These are phyloP conservation scores for Amphiura filiformis DNA, from an alignment of 35 echinoderm and acorn worm species.

Conservation along the genomic window DNA sequence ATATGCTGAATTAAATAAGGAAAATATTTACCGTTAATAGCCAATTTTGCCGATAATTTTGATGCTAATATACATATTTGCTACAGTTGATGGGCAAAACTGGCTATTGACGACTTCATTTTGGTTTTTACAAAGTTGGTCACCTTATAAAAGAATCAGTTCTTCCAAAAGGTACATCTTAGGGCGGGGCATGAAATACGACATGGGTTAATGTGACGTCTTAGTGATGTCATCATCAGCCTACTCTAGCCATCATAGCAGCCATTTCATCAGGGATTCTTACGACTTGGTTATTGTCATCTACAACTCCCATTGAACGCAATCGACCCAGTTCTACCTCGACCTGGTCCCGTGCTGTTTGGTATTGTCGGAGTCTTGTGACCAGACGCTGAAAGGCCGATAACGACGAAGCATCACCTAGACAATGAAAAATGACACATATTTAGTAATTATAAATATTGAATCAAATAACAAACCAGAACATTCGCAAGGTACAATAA, in stretches of 20 bases:
- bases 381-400: conserved; percentile 30
- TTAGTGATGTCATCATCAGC: neutral
- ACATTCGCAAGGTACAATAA: too few species aligned
- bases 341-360: neutral
- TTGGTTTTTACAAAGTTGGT: too few species aligned
- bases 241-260: neutral
- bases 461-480: too few species aligned
- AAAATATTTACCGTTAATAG: too few species aligned
- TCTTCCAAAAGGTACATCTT: neutral
- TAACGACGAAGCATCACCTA: conserved; percentile 8
- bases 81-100: neutral
- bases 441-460: too few species aligned
- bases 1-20: too few species aligned
- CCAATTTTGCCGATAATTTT: too few species aligned
- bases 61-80: too few species aligned
- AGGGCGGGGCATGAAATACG: neutral
- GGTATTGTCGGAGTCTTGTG: neutral
- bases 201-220: neutral
- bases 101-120: neutral
- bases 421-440: too few species aligned
- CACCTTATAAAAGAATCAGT: neutral
- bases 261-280: conserved; percentile 7
- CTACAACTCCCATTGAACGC: conserved; percentile 25
- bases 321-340: neutral
- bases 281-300: conserved; percentile 28